Percentiles rank a stretch among this genome's conserved stretches.
Evolutionary conservation across 2,113 vertebrate species (phyloP).

Genomic region (Crotalus horridus): DNA sequence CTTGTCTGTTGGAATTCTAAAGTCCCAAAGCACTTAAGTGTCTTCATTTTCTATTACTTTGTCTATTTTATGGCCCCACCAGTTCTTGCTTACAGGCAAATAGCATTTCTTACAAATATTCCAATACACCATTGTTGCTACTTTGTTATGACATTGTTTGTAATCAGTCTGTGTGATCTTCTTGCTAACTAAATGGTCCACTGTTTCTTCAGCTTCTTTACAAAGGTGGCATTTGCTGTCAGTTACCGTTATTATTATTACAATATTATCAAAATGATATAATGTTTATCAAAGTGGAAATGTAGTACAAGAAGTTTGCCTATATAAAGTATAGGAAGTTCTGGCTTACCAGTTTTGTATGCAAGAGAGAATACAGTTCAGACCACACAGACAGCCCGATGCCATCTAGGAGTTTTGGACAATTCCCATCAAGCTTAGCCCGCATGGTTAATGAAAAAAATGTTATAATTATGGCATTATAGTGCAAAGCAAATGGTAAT

Average conservation of each 20-base stretch:
- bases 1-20: background rate
- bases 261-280: background rate
- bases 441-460: background rate
- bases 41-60: background rate
- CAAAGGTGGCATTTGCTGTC: background rate
- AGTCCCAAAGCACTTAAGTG: background rate
- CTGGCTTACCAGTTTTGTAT: background rate
- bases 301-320: background rate
- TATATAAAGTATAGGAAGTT: background rate
- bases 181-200: background rate
- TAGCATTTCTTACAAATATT: background rate
- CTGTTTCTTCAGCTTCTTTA: background rate
- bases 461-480: background rate
- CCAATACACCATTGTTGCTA: background rate
- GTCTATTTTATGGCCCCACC: background rate
- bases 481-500: background rate
- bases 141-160: background rate
- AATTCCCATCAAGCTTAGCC: background rate
- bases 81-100: background rate
- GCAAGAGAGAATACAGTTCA: background rate
- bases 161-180: background rate
- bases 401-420: background rate
- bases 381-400: background rate
- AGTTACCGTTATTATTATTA: background rate
- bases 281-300: background rate